Percentiles rank a stretch among this genome's conserved stretches.
Evolutionary conservation across 1,140 invertebrate species (phyloP).

Genomic region (Triops longicaudatus): DNA sequence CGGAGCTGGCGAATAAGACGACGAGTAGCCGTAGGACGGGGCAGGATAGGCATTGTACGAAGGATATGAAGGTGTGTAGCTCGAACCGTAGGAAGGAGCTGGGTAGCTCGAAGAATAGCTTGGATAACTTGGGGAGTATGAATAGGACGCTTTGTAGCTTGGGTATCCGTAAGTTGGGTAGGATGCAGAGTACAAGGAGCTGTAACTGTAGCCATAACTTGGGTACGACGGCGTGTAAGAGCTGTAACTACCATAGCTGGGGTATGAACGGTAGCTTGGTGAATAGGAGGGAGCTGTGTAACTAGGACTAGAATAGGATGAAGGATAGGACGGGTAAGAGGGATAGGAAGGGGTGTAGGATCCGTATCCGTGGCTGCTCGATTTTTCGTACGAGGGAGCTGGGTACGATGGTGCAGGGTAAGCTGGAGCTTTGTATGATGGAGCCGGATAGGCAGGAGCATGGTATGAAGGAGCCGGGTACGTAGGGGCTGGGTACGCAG

Average conservation of each 20-base stretch:
- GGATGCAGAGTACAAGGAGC: background rate
- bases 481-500: slow-evolving; percentile 21
- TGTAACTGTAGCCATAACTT: background rate
- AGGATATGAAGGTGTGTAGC: background rate
- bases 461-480: background rate
- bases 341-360: background rate
- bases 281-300: background rate
- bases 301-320: background rate
- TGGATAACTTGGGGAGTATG: background rate
- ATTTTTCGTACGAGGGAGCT: background rate
- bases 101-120: background rate
- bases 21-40: background rate
- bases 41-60: background rate
- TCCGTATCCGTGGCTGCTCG: background rate
- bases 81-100: background rate
- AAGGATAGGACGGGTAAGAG: background rate
- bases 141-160: background rate
- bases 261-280: background rate
- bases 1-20: background rate
- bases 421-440: background rate
- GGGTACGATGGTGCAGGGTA: slow-evolving; percentile 15
- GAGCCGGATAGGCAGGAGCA: background rate
- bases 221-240: background rate
- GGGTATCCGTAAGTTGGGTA: background rate
- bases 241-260: background rate